These are phyloP conservation scores for Catostomus latipinnis DNA, from an alignment of 2,797 vertebrate species.

Conservation along the genomic window DNA sequence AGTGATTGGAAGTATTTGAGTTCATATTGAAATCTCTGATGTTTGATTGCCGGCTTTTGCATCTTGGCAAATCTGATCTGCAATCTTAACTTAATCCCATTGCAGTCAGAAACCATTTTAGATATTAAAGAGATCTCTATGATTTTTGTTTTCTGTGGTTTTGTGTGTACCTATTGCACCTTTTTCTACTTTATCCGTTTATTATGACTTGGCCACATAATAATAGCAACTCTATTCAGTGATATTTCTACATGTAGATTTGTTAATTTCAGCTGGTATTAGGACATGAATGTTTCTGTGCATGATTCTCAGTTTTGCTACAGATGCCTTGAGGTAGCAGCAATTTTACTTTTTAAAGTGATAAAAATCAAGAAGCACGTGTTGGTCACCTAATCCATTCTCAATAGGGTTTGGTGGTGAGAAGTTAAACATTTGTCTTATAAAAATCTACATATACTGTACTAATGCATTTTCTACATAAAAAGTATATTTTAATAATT, in stretches of 20 bases:
- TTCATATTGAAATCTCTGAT: too few relatives aligned
- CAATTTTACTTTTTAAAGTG: neutral
- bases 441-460: too few relatives aligned
- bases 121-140: neutral
- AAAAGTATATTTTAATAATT: too few relatives aligned
- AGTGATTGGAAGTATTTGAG: too few relatives aligned
- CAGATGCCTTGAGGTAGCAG: conserved; percentile 8
- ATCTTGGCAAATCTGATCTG: neutral
- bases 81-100: neutral
- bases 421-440: too few relatives aligned
- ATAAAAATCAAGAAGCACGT: neutral
- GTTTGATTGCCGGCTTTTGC: neutral
- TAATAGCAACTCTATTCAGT: neutral
- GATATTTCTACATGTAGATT: neutral
- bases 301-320: conserved; percentile 1
- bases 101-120: neutral
- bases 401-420: neutral
- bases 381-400: conserved; percentile 1
- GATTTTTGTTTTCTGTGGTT: neutral
- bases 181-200: neutral
- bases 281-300: neutral
- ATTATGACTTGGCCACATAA: neutral
- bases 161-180: neutral
- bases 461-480: too few relatives aligned
- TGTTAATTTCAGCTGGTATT: conserved; percentile 18